These are phyloP conservation scores for Crypturellus undulatus DNA, from an alignment of 2,113 vertebrate species.

Conservation along the genomic window DNA sequence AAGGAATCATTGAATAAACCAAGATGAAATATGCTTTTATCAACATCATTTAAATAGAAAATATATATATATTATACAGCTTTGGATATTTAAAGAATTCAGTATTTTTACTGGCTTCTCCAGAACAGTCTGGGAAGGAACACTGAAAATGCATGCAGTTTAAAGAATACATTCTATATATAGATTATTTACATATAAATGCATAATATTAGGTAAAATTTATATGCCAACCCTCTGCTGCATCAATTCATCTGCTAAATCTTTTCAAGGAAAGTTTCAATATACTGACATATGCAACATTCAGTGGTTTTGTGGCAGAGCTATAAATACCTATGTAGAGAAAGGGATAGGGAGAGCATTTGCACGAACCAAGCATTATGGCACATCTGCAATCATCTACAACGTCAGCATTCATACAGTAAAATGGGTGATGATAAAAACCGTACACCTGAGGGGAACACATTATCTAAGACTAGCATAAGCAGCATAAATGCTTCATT, in stretches of 20 bases:
- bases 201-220: background rate
- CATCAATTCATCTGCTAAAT: background rate
- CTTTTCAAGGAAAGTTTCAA: background rate
- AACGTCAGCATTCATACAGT: constrained; percentile 25
- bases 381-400: constrained; percentile 37
- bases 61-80: accelerated
- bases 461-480: constrained; percentile 28
- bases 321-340: background rate
- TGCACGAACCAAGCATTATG: background rate
- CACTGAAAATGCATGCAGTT: background rate
- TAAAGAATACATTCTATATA: background rate
- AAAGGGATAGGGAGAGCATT: background rate
- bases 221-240: background rate
- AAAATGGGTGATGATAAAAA: constrained; percentile 45
- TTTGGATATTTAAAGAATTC: background rate
- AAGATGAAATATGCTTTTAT: background rate
- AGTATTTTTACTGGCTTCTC: background rate
- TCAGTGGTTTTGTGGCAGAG: background rate
- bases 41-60: background rate
- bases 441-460: background rate
- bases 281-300: background rate
- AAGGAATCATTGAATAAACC: background rate
- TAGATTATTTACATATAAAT: background rate
- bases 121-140: background rate
- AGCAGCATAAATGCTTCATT: constrained; percentile 44